Conservation (phyloP, 1,140 invertebrate genomes). For the Apis laboriosa region DNA sequence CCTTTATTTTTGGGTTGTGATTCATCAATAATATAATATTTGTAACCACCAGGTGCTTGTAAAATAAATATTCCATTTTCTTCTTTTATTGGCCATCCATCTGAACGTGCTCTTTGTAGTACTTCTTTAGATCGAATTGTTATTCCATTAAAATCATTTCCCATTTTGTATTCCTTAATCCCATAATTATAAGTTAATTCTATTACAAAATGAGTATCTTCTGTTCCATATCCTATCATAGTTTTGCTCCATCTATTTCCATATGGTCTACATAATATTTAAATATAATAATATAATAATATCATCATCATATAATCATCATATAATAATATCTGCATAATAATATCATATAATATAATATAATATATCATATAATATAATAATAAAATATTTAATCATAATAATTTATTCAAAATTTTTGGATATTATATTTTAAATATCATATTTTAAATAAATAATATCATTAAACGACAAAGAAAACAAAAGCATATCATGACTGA, state of each 20-base stretch:
- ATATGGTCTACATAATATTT: conserved; percentile 87
- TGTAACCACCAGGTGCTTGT: conserved; percentile 95
- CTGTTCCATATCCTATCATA: conserved; percentile 98
- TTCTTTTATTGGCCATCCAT: conserved; percentile 85
- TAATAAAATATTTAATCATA: neutral
- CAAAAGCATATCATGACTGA: neutral
- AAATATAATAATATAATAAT: no score
- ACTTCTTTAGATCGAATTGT: conserved; percentile 90
- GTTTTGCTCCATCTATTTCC: conserved; percentile 99
- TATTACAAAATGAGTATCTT: conserved; percentile 97
- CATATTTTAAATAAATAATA: neutral
- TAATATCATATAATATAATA: no score
- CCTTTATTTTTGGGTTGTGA: conserved; percentile 84
- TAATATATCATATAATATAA: no score
- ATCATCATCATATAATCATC: no score
- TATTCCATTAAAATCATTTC: conserved; percentile 95
- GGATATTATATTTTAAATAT: neutral
- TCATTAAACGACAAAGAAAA: neutral
- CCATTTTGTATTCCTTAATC: conserved; percentile 89
- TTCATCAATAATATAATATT: conserved; percentile 90
- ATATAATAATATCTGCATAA: no score
- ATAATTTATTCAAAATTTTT: neutral
- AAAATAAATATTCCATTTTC: conserved; percentile 83
- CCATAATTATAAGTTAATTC: conserved; percentile 99
- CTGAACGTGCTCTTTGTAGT: conserved; percentile 86